These are phyloP conservation scores for Oxyura jamaicensis DNA, from an alignment of 2,113 vertebrate genomes.

Conservation along the genomic window DNA sequence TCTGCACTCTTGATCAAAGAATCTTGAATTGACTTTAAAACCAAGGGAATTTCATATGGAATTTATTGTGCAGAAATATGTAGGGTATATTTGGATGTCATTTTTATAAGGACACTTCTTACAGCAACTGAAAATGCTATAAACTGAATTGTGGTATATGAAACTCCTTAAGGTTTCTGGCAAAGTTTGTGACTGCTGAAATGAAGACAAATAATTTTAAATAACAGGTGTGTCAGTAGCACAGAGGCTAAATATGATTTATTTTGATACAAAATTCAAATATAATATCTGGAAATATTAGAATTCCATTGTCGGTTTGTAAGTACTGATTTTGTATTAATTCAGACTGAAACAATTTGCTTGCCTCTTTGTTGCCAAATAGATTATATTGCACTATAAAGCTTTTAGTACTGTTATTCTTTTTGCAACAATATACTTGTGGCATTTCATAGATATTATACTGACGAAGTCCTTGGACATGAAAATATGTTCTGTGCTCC, in stretches of 20 bases:
- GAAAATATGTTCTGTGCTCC: not conserved
- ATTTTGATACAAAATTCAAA: constrained; percentile 31
- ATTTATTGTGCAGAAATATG: constrained; percentile 31
- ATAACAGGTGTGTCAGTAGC: not conserved
- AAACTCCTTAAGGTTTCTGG: constrained; percentile 21
- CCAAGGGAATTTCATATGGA: not conserved
- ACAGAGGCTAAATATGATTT: not conserved
- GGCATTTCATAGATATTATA: not conserved
- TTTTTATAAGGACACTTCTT: constrained; percentile 21
- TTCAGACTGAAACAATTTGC: not conserved
- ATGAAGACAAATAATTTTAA: constrained; percentile 22
- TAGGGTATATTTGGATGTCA: not conserved
- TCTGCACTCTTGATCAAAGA: constrained; percentile 15
- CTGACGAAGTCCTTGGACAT: not conserved
- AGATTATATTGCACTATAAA: not conserved
- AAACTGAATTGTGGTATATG: constrained; percentile 24
- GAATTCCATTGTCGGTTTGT: not conserved
- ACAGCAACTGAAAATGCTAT: not conserved
- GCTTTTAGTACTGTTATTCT: not conserved
- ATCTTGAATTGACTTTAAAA: constrained; percentile 18
- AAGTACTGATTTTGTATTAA: not conserved
- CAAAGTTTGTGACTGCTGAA: not conserved
- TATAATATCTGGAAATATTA: not conserved
- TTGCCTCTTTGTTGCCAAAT: not conserved
- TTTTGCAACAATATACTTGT: not conserved